Base-by-base conservation (phyloP, 2,888 invertebrate genomes). In the Hypomecis atomaria region DNA sequence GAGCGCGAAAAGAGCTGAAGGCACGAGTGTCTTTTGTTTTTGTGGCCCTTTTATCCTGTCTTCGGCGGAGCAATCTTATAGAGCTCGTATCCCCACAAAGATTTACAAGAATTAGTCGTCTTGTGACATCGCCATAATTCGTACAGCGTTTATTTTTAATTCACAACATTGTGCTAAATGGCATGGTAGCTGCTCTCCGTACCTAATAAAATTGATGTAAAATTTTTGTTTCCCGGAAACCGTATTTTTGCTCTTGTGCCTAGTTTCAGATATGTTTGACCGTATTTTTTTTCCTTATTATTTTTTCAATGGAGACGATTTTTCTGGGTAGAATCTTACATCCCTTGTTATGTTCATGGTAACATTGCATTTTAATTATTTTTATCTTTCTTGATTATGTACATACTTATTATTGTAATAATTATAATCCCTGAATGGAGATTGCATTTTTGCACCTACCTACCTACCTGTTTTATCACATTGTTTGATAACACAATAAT, bases 231-330 rank as follows among this genome's bases (percentile, higher is more conserved):
- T 40, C 40, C 10, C 10, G 7, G 40, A 40, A 92, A 92, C 90
- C 78, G 87, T 89, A 88, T 89, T 89, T 88, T 87, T 91, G 87
- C 85, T 84, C 87, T 87, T 82, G 79, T 78, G 79, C 23, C 23
- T 3, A 23, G 23, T 23, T 23, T 23, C 23, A 23, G 23, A 23
- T 23, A 23, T 23, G 23, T 23, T 23, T 23, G 23, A 23, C 23
- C 23, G 3, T 23, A 23, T 23, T 23, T 23, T 23, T n/a, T 23
- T 23, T 3, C 23, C 23, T 23, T 23, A 1, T 23, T 23, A 23
- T 23, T 23, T 23, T 23, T 3, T 23, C 23, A 23, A 23, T 3
- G 3, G 23, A 23, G 23, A 23, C 23, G 23, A 23, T 23, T 23
- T 23, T 23, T 23, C 23, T 23, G 23, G 3, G 23, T 23, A 23